Evolutionary conservation across 2,797 vertebrate species (phyloP).

Genomic region (Hemibagrus guttatus): DNA sequence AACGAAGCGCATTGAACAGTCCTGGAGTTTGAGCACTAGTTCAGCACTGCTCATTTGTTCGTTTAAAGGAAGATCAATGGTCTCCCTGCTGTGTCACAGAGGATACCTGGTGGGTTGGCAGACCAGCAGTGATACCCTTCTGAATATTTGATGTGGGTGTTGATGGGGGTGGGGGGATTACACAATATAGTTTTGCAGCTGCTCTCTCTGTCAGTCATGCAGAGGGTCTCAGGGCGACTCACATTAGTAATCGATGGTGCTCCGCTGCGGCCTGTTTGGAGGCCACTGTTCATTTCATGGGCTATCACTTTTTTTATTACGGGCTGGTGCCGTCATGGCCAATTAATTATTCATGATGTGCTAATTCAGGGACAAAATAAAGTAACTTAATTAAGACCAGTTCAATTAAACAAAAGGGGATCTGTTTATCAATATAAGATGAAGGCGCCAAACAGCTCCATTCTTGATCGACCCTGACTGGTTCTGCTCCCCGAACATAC

Average conservation of each 20-base stretch:
- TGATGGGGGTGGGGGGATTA: constrained; percentile 62
- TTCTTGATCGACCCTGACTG: constrained; percentile 50
- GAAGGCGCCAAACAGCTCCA: constrained; percentile 49
- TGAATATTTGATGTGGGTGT: constrained; percentile 77
- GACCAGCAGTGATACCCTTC: constrained; percentile 66
- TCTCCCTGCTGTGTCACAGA: constrained; percentile 69
- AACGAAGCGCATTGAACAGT: constrained; percentile 75
- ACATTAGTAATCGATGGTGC: constrained; percentile 70
- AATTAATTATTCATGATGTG: constrained; percentile 79
- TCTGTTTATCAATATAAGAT: constrained; percentile 68
- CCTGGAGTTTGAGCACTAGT: constrained; percentile 79
- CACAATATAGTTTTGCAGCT: constrained; percentile 64
- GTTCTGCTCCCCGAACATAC: constrained; percentile 41
- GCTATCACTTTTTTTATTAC: constrained; percentile 81
- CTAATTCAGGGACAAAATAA: constrained; percentile 80
- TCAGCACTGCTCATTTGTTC: constrained; percentile 76
- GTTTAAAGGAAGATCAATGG: constrained; percentile 79
- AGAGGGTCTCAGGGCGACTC: constrained; percentile 64
- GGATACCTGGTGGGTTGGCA: constrained; percentile 65
- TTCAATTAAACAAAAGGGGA: constrained; percentile 62
- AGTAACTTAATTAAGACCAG: constrained; percentile 70
- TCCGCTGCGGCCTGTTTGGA: constrained; percentile 57
- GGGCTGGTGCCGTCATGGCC: constrained; percentile 76
- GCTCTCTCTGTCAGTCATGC: constrained; percentile 62
- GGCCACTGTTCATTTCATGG: constrained; percentile 80